Evolutionary conservation across 2,113 vertebrate species (phyloP), one percentile per base, ranked within the genome.

Genomic region (Bufo bufo): DNA sequence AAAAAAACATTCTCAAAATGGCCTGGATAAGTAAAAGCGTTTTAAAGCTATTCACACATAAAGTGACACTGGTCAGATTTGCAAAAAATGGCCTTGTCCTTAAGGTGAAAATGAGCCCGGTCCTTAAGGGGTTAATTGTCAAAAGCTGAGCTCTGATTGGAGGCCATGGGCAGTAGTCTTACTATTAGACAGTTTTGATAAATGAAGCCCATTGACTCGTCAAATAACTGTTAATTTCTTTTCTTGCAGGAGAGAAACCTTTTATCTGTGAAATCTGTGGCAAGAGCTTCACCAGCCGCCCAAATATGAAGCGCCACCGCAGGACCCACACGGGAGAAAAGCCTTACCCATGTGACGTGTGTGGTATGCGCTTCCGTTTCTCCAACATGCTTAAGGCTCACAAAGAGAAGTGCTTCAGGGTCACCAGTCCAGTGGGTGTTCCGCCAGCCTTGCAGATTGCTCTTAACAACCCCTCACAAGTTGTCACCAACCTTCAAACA

Each of bases 321-420:
- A 94, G 98, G 88, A 99, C 98, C 4, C 98, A 99, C 95, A 99
- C 98, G 0, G 98, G 98, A 56, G 98, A 99, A 95, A 99, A 99
- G 95, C 98, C 98, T 58, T 99, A 99, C 74, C 97, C 98, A 0
- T 99, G 98, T 5, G 98, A 99, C 3, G 97, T 98, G 89, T 99
- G 98, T 4, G 97, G 98, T 90, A 97, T 98, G 94, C 97, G 98
- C 50, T 99, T 99, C 91, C 97, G 98, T 91, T 99, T 99, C 94
- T 99, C 98, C 94, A 99, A 99, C 95, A 99, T 99, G 98, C 97
- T 99, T 12, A 99, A 99, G 93, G 98, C 98, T 0, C 98, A 99
- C 95, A 96, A 97, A 90, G 98, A 99, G 95, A 98, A 99, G 94
- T 99, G 98, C 92, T 99, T 99, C 92, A 96, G 97, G 71, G 97